Evolutionary conservation across 1,140 invertebrate genomes (phyloP), one percentile per base, ranked within the genome.

Genomic region (Notospermus geniculatus): DNA sequence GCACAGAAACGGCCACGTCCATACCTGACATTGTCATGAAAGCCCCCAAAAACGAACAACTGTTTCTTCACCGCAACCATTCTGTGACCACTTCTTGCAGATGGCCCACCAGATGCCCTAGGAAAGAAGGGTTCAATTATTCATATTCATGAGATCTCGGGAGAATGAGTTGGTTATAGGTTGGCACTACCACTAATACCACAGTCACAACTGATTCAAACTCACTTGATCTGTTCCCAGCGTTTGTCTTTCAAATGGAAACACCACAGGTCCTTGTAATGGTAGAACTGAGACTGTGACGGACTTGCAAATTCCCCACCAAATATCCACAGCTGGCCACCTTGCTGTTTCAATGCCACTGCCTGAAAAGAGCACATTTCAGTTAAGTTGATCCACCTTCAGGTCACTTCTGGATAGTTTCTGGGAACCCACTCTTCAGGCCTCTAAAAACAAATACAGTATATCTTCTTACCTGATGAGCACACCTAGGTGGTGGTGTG

Each of bases 211-310:
- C n/a, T n/a, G n/a, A n/a, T n/a, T n/a, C n/a, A n/a, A n/a, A 77
- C 75, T 75, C 76, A 88, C 87, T 73, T 81, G 59, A 95, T 86
- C 84, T 95, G 93, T 70, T 94, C 88, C 94, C 94, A 97, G 78
- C 88, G 88, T 69, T 90, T 92, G 0, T 87, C 86, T 52, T 85
- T 85, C 5, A 90, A 77, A 74, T 90, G 87, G 75, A 88, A 92
- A 22, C 92, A 86, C 93, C 93, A 97, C 0, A 97, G 82, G 78
- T 97, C 93, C 79, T 88, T 89, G 74, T 94, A 97, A 77, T 97
- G 94, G 80, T 95, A 90, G 80, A 95, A 97, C 77, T 96, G 93
- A 30, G 90, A 89, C 73, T 95, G 91, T 0, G 89, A 89, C 1
- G 90, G 89, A 79, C 90, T 94, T 0, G 91, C 88, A 82, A 91